These are phyloP conservation scores for Rhagoletis zephyria DNA, from an alignment of 1,140 invertebrate genomes.

Conservation along the genomic window DNA sequence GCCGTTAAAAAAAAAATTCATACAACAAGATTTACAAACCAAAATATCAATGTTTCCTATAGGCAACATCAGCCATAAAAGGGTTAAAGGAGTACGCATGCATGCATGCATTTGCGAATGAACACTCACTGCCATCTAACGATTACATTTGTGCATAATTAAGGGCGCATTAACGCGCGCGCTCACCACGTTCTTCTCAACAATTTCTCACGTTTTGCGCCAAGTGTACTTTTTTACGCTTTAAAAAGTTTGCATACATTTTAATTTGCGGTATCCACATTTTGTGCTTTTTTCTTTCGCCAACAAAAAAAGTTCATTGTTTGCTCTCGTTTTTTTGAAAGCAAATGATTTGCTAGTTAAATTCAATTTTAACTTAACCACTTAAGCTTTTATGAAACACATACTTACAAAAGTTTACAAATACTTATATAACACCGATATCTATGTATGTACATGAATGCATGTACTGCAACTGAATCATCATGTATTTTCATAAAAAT, in stretches of 20 bases:
- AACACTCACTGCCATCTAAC: neutral
- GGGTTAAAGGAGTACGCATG: neutral
- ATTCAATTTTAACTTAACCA: conserved; percentile 6
- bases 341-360: neutral
- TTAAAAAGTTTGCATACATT: neutral
- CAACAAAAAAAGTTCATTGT: neutral
- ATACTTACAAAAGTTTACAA: neutral
- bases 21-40: no score
- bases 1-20: neutral
- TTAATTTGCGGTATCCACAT: neutral
- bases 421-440: neutral
- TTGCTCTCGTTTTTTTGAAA: neutral
- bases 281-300: neutral
- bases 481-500: neutral
- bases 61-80: no score
- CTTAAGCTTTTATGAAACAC: neutral
- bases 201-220: neutral
- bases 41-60: no score
- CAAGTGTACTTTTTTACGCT: neutral
- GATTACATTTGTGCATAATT: neutral
- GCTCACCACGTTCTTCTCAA: neutral
- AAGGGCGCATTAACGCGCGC: conserved; percentile 14
- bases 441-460: neutral
- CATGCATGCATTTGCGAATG: neutral
- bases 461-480: neutral